Base-by-base conservation (phyloP, 2,797 vertebrate genomes). In the Myotis pilosus region DNA sequence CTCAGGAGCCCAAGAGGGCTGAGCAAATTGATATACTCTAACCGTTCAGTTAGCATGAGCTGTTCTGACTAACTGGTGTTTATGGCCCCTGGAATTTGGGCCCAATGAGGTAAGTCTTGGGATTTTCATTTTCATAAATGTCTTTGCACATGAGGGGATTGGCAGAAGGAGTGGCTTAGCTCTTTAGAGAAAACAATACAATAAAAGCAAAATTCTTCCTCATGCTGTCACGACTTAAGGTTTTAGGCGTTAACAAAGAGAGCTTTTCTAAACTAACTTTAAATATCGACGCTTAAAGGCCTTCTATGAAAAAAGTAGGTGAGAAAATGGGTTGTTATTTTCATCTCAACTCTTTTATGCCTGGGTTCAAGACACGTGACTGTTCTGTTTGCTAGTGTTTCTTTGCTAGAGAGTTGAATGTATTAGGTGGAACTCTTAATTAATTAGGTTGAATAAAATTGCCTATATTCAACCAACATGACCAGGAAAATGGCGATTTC, bases 271-370 rank as follows among this genome's bases (percentile, higher is more conserved):
- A 33, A 74, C 55, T 17, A 47, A 78, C 9, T 8, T n/a, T 20
- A 80, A 64, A 13, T 10, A n/a, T 5, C 30, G 75, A n/a, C 25
- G n/a, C 38, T 81, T 38, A 75, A 53, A 60, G 68, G 36, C 44
- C 33, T 78, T 47, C 38, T 19, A 28, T 22, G 41, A 80, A 88
- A 78, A 53, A 11, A 2, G 36, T 28, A 17, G 20, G 30, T 44
- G 66, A 96, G 90, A 72, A 89, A 64, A 91, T 3, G 23, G 36
- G 44, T 22, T 16, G 25, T 66, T 71, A 64, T 51, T 69, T 81
- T 19, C 44, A 82, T 5, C 33, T 19, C 57, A 30, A 64, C 9
- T 64, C 64, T 17, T 41, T 44, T 10, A 33, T 13, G 33, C 1
- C 22, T 75, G 57, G 51, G 49, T 78, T 93, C 25, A 60, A 64